phyloP scores from a whole-genome alignment of 1,140 invertebrate species.

The Pachypeltis micranthus region DNA sequence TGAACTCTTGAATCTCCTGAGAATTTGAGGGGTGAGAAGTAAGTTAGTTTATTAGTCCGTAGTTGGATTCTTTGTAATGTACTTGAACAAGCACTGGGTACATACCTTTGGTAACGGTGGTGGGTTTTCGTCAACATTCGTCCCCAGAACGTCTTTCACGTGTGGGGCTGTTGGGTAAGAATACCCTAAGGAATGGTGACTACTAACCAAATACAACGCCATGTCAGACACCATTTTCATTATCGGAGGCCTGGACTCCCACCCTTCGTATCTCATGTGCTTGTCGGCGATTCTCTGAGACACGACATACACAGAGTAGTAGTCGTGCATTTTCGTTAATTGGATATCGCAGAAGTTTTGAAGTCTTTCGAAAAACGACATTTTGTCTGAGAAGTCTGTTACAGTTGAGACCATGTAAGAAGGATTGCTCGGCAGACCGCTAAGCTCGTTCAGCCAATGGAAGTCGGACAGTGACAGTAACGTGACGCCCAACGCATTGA shows the following conservation, averaged over 20 bases:
- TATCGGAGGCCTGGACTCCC: conserved; percentile 21
- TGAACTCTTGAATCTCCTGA: no score
- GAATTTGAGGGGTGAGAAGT: no score
- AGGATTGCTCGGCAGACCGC: not conserved
- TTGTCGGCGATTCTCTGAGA: no score
- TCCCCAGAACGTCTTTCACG: conserved; percentile 31
- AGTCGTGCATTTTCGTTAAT: no score
- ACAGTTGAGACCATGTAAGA: not conserved
- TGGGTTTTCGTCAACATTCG: conserved; percentile 27
- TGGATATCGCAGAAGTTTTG: no score
- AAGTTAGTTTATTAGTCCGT: no score
- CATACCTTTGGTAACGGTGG: conserved; percentile 31
- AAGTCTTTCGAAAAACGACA: not conserved
- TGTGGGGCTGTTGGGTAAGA: conserved; percentile 29
- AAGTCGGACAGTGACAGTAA: not conserved
- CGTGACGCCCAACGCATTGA: not conserved
- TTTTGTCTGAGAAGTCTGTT: not conserved
- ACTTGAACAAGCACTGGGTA: no score
- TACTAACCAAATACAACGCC: conserved; percentile 25
- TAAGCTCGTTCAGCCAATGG: not conserved
- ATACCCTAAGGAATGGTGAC: conserved; percentile 32
- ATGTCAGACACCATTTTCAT: conserved; percentile 23
- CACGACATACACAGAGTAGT: no score
- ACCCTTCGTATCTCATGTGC: conserved; percentile 25
- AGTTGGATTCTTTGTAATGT: no score